Percentiles rank a stretch among this genome's conserved stretches.
Conservation (phyloP, 2,888 invertebrate genomes). For the Crematogaster levior region DNA sequence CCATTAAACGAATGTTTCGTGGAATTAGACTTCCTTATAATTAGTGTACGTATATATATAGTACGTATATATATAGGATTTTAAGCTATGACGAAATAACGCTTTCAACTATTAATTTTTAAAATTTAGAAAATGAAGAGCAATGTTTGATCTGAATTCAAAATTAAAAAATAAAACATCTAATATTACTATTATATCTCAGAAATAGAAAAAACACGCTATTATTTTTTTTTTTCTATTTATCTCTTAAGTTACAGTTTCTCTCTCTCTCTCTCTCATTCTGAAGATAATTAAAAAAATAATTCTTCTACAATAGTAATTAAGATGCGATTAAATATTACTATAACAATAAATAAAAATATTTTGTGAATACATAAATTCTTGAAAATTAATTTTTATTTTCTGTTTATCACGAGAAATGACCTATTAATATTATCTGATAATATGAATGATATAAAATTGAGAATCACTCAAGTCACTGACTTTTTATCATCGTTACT, state of each 20-base stretch:
- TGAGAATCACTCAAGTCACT: no score
- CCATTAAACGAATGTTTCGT: slow-evolving; percentile 15
- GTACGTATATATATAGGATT: not conserved
- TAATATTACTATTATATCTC: not conserved
- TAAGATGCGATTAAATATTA: not conserved
- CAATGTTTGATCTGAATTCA: not conserved
- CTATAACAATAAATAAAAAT: not conserved
- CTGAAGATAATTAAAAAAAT: not conserved
- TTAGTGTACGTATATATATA: not conserved
- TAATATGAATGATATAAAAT: not conserved
- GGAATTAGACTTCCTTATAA: not conserved
- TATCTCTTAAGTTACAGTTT: not conserved
- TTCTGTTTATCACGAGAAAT: not conserved
- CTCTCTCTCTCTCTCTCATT: not conserved
- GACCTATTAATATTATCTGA: not conserved
- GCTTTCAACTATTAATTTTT: not conserved
- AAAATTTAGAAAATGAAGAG: not conserved
- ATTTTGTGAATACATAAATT: not conserved
- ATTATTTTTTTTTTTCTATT: not conserved
- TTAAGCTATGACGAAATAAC: slow-evolving; percentile 1
- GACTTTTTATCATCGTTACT: not conserved
- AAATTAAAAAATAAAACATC: not conserved
- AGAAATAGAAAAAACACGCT: not conserved
- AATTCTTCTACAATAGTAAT: not conserved
- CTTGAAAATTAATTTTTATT: not conserved